Evolutionary conservation across 2,113 vertebrate species (phyloP).

Genomic region (Heterochromis multidens): DNA sequence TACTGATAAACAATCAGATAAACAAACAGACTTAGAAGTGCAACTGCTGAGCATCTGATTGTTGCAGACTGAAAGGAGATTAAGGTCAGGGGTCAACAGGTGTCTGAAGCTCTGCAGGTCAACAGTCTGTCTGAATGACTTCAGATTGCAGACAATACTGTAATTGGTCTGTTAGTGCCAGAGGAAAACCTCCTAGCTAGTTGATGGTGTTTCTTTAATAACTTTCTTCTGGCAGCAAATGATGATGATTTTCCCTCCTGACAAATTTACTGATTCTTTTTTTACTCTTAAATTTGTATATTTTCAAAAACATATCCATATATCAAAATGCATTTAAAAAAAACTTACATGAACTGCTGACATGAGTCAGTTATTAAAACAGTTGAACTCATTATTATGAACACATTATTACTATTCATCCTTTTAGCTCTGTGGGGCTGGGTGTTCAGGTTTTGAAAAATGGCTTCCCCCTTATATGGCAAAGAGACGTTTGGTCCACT

Average conservation of each 20-base stretch:
- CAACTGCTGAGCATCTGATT: not conserved
- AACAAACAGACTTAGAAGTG: not conserved
- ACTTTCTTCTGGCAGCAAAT: not conserved
- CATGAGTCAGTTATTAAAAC: not conserved
- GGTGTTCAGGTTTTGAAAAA: not conserved
- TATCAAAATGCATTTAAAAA: not conserved
- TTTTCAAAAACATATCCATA: too few species aligned
- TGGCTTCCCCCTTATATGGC: too few species aligned
- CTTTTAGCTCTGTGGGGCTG: not conserved
- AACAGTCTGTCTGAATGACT: not conserved
- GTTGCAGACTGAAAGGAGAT: not conserved
- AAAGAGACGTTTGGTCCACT: too few species aligned
- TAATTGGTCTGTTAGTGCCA: not conserved
- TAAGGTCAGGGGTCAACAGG: constrained; percentile 1
- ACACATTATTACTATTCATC: too few species aligned
- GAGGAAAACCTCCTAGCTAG: not conserved
- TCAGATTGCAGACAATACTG: not conserved
- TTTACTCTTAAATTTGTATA: not conserved
- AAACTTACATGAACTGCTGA: not conserved
- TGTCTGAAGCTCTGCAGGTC: constrained; percentile 5
- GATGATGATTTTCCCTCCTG: not conserved
- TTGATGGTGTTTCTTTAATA: not conserved
- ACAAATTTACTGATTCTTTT: not conserved
- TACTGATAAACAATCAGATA: not conserved
- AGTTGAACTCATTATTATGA: not conserved